Conservation (phyloP, 2,797 vertebrate species). For the Anisognathus igniventris region DNA sequence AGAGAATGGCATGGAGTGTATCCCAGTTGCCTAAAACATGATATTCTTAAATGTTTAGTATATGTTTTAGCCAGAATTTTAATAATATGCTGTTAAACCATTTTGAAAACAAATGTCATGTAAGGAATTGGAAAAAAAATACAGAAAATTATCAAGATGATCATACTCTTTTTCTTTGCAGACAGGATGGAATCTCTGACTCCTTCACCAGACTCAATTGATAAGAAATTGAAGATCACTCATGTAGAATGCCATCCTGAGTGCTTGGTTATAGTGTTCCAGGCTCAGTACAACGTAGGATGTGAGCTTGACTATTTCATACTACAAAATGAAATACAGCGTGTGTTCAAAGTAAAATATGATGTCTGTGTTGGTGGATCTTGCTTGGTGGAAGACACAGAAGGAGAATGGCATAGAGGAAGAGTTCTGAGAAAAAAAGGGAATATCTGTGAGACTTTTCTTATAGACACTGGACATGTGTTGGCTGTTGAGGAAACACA, state of each 20-base stretch:
- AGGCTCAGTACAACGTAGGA: constrained; percentile 76
- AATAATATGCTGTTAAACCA: neutral
- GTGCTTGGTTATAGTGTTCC: constrained; percentile 84
- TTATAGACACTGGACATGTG: constrained; percentile 84
- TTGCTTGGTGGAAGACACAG: constrained; percentile 87
- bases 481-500: constrained; percentile 69
- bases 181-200: constrained; percentile 69
- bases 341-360: constrained; percentile 73
- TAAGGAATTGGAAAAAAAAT: neutral
- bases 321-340: constrained; percentile 86
- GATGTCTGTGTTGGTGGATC: constrained; percentile 74
- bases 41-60: neutral
- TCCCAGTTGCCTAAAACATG: neutral
- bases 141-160: neutral
- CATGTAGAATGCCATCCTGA: constrained; percentile 80
- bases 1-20: neutral
- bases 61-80: neutral
- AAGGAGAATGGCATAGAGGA: constrained; percentile 87
- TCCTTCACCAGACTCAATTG: constrained; percentile 54
- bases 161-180: constrained; percentile 61
- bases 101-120: neutral
- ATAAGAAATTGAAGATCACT: constrained; percentile 83
- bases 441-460: constrained; percentile 76
- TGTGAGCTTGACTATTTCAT: constrained; percentile 90
- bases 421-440: constrained; percentile 78